A percentile compares a stretch with the other conserved stretches of the same genome.
Evolutionary conservation across 2,113 vertebrate genomes (phyloP).

Genomic region (Microtus oregoni): DNA sequence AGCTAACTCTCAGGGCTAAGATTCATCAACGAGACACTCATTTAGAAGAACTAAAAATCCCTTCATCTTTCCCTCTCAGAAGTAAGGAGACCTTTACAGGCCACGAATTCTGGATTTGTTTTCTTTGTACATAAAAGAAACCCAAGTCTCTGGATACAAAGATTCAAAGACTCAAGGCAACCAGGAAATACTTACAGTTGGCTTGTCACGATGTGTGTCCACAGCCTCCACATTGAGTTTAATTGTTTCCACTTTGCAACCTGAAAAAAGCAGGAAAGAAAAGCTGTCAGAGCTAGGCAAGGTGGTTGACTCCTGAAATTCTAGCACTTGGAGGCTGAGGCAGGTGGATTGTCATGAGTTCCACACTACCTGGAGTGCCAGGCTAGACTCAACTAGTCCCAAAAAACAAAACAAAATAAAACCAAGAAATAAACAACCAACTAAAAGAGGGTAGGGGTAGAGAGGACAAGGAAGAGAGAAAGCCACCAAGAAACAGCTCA

Average conservation of each 20-base stretch:
- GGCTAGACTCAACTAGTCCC: background rate
- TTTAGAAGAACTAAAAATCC: background rate
- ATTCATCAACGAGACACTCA: conserved; percentile 26
- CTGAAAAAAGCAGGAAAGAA: conserved; percentile 80
- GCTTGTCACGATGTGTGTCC: conserved; percentile 96
- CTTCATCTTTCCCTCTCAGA: conserved; percentile 31
- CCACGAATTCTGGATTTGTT: background rate
- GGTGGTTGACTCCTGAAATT: background rate
- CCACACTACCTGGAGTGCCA: background rate
- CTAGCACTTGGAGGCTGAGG: background rate
- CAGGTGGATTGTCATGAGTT: background rate
- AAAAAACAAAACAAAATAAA: background rate
- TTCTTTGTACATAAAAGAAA: background rate
- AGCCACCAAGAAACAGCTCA: background rate
- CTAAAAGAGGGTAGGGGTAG: background rate
- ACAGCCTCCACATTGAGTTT: conserved; percentile 95
- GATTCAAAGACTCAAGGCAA: conserved; percentile 11
- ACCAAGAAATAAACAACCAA: background rate
- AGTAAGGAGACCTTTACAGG: background rate
- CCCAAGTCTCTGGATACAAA: background rate
- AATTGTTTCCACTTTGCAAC: conserved; percentile 97
- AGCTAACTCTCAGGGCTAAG: conserved; percentile 31
- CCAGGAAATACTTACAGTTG: conserved; percentile 89
- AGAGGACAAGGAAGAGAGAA: background rate
- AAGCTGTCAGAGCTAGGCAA: background rate